Conservation (phyloP, 2,888 invertebrate genomes). For the Chironomus tentans region DNA sequence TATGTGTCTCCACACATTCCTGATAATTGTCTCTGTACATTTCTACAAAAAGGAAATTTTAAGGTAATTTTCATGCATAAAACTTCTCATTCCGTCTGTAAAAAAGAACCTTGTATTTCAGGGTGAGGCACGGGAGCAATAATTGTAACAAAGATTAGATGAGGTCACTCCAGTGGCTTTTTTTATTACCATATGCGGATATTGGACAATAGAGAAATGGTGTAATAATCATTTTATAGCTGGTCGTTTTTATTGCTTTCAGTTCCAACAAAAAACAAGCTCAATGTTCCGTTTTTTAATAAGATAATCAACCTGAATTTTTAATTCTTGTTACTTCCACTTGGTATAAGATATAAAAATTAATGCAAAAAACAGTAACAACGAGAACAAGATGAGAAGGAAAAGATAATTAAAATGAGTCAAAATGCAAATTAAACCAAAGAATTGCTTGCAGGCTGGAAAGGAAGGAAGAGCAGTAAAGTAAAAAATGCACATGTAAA, state of each 20-base stretch:
- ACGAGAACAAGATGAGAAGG: background rate
- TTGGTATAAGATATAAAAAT: background rate
- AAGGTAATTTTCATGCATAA: conserved; percentile 6
- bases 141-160: background rate
- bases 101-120: too few relatives aligned
- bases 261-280: background rate
- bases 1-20: background rate
- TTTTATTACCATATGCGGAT: background rate
- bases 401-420: background rate
- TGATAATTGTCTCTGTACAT: background rate
- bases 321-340: background rate
- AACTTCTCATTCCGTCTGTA: background rate
- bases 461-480: too few relatives aligned
- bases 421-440: background rate
- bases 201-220: conserved; percentile 23
- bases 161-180: conserved; percentile 13
- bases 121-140: background rate
- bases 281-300: background rate
- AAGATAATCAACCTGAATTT: background rate
- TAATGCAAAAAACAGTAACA: background rate
- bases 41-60: background rate
- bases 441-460: background rate
- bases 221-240: conserved; percentile 27
- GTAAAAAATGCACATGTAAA: background rate
- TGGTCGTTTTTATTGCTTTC: conserved; percentile 10